These are phyloP conservation scores for Euwallacea similis DNA, from an alignment of 1,140 invertebrate genomes.

Conservation along the genomic window DNA sequence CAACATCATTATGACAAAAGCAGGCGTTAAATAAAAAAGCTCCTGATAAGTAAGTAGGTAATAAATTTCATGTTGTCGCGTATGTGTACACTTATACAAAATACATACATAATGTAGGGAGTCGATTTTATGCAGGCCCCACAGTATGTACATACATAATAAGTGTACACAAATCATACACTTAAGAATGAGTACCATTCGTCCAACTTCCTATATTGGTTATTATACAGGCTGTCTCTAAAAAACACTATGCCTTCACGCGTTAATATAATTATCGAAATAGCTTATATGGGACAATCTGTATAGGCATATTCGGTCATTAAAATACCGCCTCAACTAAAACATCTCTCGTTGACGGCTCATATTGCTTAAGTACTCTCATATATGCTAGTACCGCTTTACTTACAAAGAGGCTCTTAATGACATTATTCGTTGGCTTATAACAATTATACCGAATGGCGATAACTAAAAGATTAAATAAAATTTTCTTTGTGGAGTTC, in stretches of 20 bases:
- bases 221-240: not conserved
- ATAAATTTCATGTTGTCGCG: not conserved
- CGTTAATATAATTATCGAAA: not conserved
- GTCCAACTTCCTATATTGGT: not conserved
- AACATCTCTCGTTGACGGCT: not conserved
- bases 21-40: no score
- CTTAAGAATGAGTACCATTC: not conserved
- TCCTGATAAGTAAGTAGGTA: not conserved
- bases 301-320: not conserved
- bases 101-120: not conserved
- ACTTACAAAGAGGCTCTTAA: not conserved
- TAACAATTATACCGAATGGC: not conserved
- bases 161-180: constrained; percentile 1
- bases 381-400: no score
- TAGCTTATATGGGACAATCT: not conserved
- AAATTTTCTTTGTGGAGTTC: not conserved
- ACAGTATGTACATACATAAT: not conserved
- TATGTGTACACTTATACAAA: not conserved
- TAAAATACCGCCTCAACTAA: not conserved
- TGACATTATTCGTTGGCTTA: not conserved
- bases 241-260: not conserved
- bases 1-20: no score
- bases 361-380: not conserved
- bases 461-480: not conserved
- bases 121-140: not conserved